phyloP scores from a whole-genome alignment of 2,113 vertebrate species.

The Oophaga pumilio region DNA sequence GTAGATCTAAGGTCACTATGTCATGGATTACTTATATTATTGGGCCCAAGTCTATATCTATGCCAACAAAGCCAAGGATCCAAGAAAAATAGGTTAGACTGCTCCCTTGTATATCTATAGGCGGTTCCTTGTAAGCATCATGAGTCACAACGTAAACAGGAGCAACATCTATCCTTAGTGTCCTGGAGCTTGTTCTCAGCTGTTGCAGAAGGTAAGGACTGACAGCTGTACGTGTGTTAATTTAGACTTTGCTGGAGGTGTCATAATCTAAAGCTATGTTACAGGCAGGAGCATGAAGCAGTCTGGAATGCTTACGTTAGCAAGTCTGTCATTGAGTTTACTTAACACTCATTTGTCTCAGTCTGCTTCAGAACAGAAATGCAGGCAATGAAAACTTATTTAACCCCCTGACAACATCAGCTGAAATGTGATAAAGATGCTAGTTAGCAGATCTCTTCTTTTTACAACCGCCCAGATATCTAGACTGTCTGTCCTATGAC shows the following conservation, averaged over 20 bases:
- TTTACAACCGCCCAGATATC: constrained; percentile 60
- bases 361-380: constrained; percentile 73
- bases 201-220: constrained; percentile 48
- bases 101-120: not conserved
- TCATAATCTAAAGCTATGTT: constrained; percentile 31
- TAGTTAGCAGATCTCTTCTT: constrained; percentile 55
- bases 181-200: constrained; percentile 54
- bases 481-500: constrained; percentile 30
- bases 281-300: constrained; percentile 59
- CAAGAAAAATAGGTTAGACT: not conserved
- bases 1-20: no score
- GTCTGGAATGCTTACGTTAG: constrained; percentile 70
- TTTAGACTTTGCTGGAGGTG: constrained; percentile 50
- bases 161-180: not conserved
- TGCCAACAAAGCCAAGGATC: not conserved
- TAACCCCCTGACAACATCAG: constrained; percentile 56
- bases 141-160: constrained; percentile 2
- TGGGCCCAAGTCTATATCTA: not conserved
- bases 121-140: not conserved
- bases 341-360: constrained; percentile 73
- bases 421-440: not conserved
- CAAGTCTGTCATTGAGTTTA: constrained; percentile 66
- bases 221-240: constrained; percentile 62
- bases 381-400: constrained; percentile 68
- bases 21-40: not conserved